A percentile compares a stretch with the other conserved stretches of the same genome.
These are phyloP conservation scores for Encarsia formosa DNA, from an alignment of 2,888 invertebrate species.

Conservation along the genomic window DNA sequence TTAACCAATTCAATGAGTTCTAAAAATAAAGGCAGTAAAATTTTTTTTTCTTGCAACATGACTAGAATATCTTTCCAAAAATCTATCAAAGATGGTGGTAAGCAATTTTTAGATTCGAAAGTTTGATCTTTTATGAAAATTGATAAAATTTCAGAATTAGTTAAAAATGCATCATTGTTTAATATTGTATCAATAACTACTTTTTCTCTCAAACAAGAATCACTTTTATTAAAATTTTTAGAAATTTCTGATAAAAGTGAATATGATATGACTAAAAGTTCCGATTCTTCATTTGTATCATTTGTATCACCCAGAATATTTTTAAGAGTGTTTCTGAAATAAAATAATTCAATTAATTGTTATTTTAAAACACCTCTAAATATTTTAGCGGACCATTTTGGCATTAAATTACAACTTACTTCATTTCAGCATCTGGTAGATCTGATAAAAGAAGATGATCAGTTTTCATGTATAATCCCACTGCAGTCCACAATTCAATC, in stretches of 20 bases:
- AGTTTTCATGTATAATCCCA: conserved; percentile 40
- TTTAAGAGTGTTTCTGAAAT: conserved; percentile 14
- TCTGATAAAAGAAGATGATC: conserved; percentile 34
- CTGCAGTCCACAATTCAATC: conserved; percentile 45
- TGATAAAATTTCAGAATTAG: conserved; percentile 36
- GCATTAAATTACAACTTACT: conserved; percentile 32
- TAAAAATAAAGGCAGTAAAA: conserved; percentile 53
- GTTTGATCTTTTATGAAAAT: conserved; percentile 33
- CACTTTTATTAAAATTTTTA: conserved; percentile 34
- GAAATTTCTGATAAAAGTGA: conserved; percentile 40
- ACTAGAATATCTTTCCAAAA: conserved; percentile 57
- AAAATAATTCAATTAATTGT: too few relatives aligned
- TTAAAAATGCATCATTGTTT: conserved; percentile 43
- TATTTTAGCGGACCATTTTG: too few relatives aligned
- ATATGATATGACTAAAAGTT: conserved; percentile 29
- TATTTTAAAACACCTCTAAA: too few relatives aligned
- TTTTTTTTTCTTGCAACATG: conserved; percentile 55
- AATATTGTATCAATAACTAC: conserved; percentile 38
- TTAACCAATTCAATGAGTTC: conserved; percentile 52
- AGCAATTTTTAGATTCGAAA: conserved; percentile 19
- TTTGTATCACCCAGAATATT: not conserved
- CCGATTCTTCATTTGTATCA: conserved; percentile 1
- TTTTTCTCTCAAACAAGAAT: conserved; percentile 31
- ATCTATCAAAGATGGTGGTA: conserved; percentile 41
- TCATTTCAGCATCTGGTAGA: conserved; percentile 40